Evolutionary conservation across 2,113 vertebrate genomes (phyloP), one percentile per base, ranked within the genome.

Genomic region (Oreamnos americanus): DNA sequence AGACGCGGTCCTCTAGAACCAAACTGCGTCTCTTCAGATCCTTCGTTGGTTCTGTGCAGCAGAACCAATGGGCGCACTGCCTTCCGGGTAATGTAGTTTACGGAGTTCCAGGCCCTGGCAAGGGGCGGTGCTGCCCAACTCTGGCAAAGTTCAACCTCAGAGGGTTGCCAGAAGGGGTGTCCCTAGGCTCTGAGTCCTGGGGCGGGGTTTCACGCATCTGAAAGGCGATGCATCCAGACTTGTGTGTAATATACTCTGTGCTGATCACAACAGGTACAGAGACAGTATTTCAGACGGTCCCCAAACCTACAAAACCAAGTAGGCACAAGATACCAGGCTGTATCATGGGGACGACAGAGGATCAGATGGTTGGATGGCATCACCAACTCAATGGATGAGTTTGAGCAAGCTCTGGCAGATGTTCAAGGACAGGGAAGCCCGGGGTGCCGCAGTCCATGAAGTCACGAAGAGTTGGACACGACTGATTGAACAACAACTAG

Each of bases 91-190:
- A 51, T 14, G 87, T 43, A 60, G 55, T 95, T 81, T 19, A 8
- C 23, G 5, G 93, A 3, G 12, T 39, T 39, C 0, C 15, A 0
- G 11, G 26, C 7, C 3, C 1, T 11, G 6, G 3, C 25, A 4
- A 1, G 49, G 1, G 49, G 17, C 6, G 12, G 23, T 26, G 4
- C 64, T 57, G 8, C 15, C 12, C 19, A 55, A 23, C 51, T 16
- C n/a, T 1, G 57, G 21, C 25, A 2, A 7, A 4, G 28, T 19
- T 8, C 5, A 16, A 21, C 57, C 15, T 19, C 6, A 2, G 25
- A 25, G 5, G 17, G 25, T 26, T 2, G 25, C 30, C 13, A 33
- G 33, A 58, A 49, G 9, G 9, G 23, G 33, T 28, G 47, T 5
- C 21, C 9, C 10, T 7, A 55, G 10, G 16, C 17, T 58, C 36